Evolutionary conservation across 2,888 invertebrate species (phyloP).

Genomic region (Chelonus formosanus): DNA sequence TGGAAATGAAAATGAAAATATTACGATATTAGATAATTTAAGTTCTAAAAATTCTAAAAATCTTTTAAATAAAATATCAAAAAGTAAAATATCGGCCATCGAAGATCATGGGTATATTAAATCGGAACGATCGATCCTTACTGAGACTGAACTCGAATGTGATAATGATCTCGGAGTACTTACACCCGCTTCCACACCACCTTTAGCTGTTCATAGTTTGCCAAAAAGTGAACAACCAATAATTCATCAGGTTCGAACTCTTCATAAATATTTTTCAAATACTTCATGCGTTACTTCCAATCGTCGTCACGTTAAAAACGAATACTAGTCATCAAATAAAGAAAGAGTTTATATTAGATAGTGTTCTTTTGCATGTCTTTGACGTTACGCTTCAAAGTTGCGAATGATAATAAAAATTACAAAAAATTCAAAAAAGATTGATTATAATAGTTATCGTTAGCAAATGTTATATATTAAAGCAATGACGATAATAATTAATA

Average conservation of each 20-base stretch:
- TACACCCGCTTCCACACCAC: constrained; percentile 58
- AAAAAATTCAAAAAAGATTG: neutral
- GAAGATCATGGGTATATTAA: constrained; percentile 59
- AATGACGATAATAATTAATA: neutral
- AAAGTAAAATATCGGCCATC: constrained; percentile 51
- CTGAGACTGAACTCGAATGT: constrained; percentile 44
- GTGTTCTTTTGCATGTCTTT: neutral
- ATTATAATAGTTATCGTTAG: neutral
- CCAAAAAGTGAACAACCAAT: constrained; percentile 39
- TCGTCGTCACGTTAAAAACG: constrained; percentile 39
- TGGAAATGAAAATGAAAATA: constrained; percentile 37
- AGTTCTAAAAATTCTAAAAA: constrained; percentile 22
- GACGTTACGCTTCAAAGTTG: neutral
- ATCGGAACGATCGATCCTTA: constrained; percentile 45
- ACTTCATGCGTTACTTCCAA: constrained; percentile 36
- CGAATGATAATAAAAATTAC: neutral
- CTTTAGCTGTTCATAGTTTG: constrained; percentile 41
- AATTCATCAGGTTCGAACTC: constrained; percentile 22
- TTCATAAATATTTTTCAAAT: constrained; percentile 45
- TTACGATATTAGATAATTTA: constrained; percentile 5
- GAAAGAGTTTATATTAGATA: constrained; percentile 1
- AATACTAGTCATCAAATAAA: constrained; percentile 40
- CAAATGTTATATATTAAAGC: constrained; percentile 5
- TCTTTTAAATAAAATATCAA: constrained; percentile 35
- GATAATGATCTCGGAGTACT: constrained; percentile 54